Percentiles rank a stretch among this genome's conserved stretches.
phyloP scores from a whole-genome alignment of 2,797 vertebrate species.

The Babyrousa celebensis region DNA sequence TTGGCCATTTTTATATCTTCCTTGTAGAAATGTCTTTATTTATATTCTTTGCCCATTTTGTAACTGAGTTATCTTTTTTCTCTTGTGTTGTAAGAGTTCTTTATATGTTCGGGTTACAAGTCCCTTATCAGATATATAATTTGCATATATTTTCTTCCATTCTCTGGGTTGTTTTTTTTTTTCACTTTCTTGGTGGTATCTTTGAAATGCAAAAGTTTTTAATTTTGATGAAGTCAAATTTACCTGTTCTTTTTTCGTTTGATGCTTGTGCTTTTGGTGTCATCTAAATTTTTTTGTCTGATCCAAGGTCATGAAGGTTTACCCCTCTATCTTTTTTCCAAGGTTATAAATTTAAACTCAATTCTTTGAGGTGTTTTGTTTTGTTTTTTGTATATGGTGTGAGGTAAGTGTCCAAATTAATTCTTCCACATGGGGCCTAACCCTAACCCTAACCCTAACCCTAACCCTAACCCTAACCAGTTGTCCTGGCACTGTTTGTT shows the following conservation, averaged over 20 bases:
- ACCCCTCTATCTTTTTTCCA: background rate
- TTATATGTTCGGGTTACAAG: background rate
- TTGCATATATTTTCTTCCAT: background rate
- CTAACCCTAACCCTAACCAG: too few relatives aligned
- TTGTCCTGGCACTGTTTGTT: background rate
- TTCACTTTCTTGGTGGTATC: background rate
- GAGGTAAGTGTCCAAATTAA: background rate
- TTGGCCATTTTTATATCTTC: background rate
- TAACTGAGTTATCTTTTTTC: background rate
- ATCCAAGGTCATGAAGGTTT: conserved; percentile 6
- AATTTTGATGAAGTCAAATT: background rate
- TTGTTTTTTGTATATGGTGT: background rate
- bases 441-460: too few relatives aligned
- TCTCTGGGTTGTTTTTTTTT: background rate
- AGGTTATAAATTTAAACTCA: background rate
- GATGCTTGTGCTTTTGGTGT: background rate
- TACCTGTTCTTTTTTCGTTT: background rate
- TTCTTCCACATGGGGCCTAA: background rate
- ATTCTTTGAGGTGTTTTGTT: background rate
- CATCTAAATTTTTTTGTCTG: conserved; percentile 20
- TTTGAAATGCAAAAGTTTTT: background rate
- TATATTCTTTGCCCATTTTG: background rate
- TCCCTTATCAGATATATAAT: background rate
- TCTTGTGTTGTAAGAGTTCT: background rate
- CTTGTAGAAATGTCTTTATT: background rate